Base-by-base conservation (phyloP, 2,113 vertebrate species). In the Bubalus kerabau region DNA sequence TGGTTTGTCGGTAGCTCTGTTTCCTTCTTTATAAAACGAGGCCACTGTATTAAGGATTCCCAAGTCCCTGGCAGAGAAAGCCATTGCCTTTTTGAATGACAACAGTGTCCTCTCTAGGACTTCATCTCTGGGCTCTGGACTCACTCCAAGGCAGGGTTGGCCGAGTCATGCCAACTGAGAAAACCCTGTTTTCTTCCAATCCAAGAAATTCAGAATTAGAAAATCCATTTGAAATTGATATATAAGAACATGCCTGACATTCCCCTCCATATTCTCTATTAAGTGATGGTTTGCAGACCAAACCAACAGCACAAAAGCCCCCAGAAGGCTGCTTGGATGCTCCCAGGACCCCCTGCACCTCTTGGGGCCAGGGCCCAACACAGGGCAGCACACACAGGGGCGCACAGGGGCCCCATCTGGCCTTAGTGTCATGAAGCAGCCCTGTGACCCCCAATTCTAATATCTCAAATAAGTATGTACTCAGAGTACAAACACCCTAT, bases 401-500 rank as follows among this genome's bases (percentile, higher is more conserved):
- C 3, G 2, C 43, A 71, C 9, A 0, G 11, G n/a, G 56, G 12
- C 32, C 43, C 6, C 40, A 21, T 26, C 23, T 19, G 3, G 7
- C 13, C 78, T 76, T 12, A 40, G 16, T 28, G 16, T 52, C 1
- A 1, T 5, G 1, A 46, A 30, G 59, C 16, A 13, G 23, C 62
- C 2, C 52, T 1, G 19, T 17, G 26, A 43, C 4, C 28, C 28
- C 59, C 24, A 40, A 36, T 2, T 30, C 71, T 6, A 16, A 5
- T 1, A 1, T 26, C n/a, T 30, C 57, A 8, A 2, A 1, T 12
- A 3, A 50, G 16, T 1, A 28, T 2, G 2, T 36, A 15, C n/a
- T 2, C 21, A 12, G 40, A 24, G 13, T 0, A 78, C 91, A 21
- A 6, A 59, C 24, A 4, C 54, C 14, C 64, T 7, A 1, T 21